These are phyloP conservation scores for Pheosia tremula DNA, from an alignment of 2,888 invertebrate genomes.

Conservation along the genomic window DNA sequence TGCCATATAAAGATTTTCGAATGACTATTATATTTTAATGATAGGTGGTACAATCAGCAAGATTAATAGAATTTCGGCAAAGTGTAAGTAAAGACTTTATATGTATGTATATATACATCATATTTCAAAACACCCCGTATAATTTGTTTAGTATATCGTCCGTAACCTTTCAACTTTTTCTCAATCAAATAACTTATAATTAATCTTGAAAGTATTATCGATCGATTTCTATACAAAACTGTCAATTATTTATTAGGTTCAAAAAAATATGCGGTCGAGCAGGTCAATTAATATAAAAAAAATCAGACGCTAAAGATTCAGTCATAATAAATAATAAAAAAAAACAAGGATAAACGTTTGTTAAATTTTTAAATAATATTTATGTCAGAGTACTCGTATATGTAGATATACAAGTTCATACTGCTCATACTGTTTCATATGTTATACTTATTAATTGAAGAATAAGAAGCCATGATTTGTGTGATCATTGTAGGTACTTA, in stretches of 20 bases:
- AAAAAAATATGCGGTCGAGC: slow-evolving; percentile 14
- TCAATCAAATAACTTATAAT: slow-evolving; percentile 33
- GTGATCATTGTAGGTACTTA: too few relatives aligned
- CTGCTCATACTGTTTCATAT: too few relatives aligned
- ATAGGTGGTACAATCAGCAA: neutral
- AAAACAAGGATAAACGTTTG: slow-evolving; percentile 15
- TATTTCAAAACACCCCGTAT: slow-evolving; percentile 12
- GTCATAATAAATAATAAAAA: slow-evolving; percentile 24
- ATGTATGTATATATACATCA: neutral
- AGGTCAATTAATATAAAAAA: slow-evolving; percentile 11
- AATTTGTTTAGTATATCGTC: slow-evolving; percentile 6
- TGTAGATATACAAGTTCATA: too few relatives aligned
- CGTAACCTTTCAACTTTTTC: slow-evolving; percentile 6
- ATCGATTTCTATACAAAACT: slow-evolving; percentile 34
- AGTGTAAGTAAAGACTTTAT: neutral
- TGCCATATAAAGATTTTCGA: neutral
- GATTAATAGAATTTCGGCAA: slow-evolving; percentile 5
- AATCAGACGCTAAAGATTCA: slow-evolving; percentile 13
- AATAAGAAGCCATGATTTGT: too few relatives aligned
- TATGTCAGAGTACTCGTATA: slow-evolving; percentile 6
- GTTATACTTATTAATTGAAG: too few relatives aligned
- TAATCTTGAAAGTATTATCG: slow-evolving; percentile 30
- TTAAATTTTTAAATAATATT: slow-evolving; percentile 25
- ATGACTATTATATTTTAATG: neutral
- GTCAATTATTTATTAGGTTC: slow-evolving; percentile 31